Conservation (phyloP, 2,888 invertebrate species). For the Amblyjoppa fuscipennis region DNA sequence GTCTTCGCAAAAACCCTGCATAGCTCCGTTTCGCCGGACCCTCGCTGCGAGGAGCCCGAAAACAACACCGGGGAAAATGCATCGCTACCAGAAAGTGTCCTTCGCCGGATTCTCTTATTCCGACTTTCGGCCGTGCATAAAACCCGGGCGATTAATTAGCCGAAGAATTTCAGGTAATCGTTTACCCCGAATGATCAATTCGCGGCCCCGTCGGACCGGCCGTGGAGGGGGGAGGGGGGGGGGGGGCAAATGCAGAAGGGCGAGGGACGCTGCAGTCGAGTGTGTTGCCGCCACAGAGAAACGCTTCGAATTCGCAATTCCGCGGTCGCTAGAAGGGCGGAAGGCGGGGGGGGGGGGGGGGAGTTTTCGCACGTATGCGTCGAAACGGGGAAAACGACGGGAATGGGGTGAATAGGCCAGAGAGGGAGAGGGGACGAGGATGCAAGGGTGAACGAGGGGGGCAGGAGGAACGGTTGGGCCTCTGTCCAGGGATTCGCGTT, state of each 20-base stretch:
- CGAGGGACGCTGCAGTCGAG: background rate
- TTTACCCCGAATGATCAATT: slow-evolving; percentile 46
- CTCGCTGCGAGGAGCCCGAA: background rate
- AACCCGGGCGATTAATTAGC: slow-evolving; percentile 59
- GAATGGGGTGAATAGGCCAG: slow-evolving; percentile 10
- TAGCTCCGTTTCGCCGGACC: background rate
- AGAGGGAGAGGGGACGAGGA: background rate
- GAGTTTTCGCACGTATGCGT: slow-evolving; percentile 44
- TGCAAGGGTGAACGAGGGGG: background rate
- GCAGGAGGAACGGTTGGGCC: slow-evolving; percentile 49
- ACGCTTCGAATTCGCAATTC: slow-evolving; percentile 43
- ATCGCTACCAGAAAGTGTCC: background rate
- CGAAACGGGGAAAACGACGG: slow-evolving; percentile 42
- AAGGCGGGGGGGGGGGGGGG: slow-evolving; percentile 40
- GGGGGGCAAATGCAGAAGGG: background rate
- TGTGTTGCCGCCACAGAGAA: slow-evolving; percentile 29
- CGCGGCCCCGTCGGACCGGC: background rate
- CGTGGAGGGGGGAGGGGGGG: background rate
- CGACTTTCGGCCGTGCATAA: background rate
- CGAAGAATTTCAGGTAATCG: slow-evolving; percentile 60
- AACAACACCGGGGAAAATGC: background rate
- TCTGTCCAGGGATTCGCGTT: slow-evolving; percentile 54
- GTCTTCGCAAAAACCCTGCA: slow-evolving; percentile 23
- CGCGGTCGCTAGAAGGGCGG: slow-evolving; percentile 8
- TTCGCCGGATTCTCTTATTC: slow-evolving; percentile 3